These are phyloP conservation scores for Caenorhabditis sulstoni DNA, from an alignment of 2,888 invertebrate genomes.

Conservation along the genomic window DNA sequence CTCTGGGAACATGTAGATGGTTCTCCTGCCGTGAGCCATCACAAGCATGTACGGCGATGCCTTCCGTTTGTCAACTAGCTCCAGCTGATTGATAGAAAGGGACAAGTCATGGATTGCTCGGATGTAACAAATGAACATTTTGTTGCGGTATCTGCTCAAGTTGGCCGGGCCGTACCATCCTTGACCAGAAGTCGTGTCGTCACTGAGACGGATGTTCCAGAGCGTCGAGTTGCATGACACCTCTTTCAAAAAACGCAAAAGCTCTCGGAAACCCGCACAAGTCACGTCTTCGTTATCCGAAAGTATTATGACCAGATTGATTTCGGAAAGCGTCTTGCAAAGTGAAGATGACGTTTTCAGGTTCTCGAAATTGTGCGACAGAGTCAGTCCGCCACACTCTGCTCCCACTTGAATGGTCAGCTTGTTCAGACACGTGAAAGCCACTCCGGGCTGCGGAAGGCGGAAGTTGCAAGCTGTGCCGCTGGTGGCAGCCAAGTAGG, in stretches of 20 bases:
- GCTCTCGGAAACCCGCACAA: constrained; percentile 65
- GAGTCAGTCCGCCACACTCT: constrained; percentile 57
- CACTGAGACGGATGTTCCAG: constrained; percentile 60
- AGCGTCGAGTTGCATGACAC: constrained; percentile 52
- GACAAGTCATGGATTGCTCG: constrained; percentile 61
- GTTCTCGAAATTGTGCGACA: constrained; percentile 63
- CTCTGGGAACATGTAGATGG: constrained; percentile 68
- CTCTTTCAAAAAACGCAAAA: constrained; percentile 63
- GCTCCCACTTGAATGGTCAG: constrained; percentile 57
- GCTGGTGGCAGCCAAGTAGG: constrained; percentile 47
- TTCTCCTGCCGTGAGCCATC: constrained; percentile 56
- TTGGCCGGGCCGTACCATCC: constrained; percentile 66
- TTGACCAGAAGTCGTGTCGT: constrained; percentile 63
- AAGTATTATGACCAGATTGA: constrained; percentile 56
- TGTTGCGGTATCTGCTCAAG: constrained; percentile 59
- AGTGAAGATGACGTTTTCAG: constrained; percentile 54
- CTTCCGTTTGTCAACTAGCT: constrained; percentile 60
- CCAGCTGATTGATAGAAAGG: constrained; percentile 52
- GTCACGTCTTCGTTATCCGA: constrained; percentile 63
- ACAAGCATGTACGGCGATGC: constrained; percentile 68
- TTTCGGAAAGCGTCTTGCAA: constrained; percentile 57
- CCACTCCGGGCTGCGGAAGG: constrained; percentile 57
- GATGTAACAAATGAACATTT: constrained; percentile 66
- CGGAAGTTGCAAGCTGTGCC: constrained; percentile 49
- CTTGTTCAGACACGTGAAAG: constrained; percentile 38